Percentiles rank a stretch among this genome's conserved stretches.
Conservation (phyloP, 2,888 invertebrate genomes). For the Electrophaes corylata region DNA sequence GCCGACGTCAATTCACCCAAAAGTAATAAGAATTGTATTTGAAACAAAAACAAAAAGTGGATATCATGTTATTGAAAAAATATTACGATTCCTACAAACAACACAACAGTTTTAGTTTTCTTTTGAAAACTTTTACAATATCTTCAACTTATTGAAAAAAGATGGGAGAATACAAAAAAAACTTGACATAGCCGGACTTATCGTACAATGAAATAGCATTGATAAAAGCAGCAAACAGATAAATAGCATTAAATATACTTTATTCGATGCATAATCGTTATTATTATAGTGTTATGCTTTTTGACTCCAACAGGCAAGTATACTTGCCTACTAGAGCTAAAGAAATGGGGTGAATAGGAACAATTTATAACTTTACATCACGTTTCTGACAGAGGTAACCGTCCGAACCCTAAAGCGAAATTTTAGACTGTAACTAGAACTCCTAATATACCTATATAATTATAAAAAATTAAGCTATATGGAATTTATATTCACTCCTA, state of each 20-base stretch:
- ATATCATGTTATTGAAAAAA: neutral
- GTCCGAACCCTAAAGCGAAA: no score
- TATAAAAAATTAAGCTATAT: no score
- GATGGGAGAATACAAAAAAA: neutral
- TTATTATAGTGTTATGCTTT: slow-evolving; percentile 8
- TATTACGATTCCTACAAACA: neutral
- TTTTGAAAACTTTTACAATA: slow-evolving; percentile 10
- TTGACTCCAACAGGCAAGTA: neutral
- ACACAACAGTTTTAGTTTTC: neutral
- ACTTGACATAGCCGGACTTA: neutral
- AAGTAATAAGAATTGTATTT: neutral
- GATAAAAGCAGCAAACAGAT: no score
- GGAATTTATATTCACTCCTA: no score
- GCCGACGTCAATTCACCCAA: neutral
- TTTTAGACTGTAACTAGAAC: no score
- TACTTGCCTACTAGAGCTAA: neutral
- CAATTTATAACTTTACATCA: no score
- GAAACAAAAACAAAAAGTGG: neutral
- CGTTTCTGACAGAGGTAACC: no score
- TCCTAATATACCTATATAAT: no score
- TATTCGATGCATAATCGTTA: slow-evolving; percentile 7
- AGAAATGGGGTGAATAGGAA: no score
- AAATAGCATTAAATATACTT: no score
- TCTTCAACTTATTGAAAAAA: neutral
- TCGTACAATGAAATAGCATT: no score